Evolutionary conservation across 1,140 invertebrate species (phyloP).

Genomic region (Drosophila melanogaster): Release_6_plus_ISO1_MT NC_004354.4:14098501-14099000

Average conservation of each 20-base stretch:
- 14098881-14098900: too few species aligned
- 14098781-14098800: constrained; percentile 84
- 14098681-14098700: constrained; percentile 33
- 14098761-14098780: constrained; percentile 63
- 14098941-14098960: neutral
- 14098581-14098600: constrained; percentile 7
- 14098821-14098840: constrained; percentile 50
- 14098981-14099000: constrained; percentile 58
- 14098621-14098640: constrained; percentile 83
- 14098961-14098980: neutral
- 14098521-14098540: neutral
- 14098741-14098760: constrained; percentile 52
- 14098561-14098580: too few species aligned
- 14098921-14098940: constrained; percentile 67
- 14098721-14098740: constrained; percentile 13
- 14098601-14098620: constrained; percentile 31
- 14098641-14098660: constrained; percentile 68
- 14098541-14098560: too few species aligned
- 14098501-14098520: too few species aligned
- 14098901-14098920: constrained; percentile 59
- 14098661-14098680: constrained; percentile 23
- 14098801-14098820: constrained; percentile 83
- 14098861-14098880: neutral
- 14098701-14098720: constrained; percentile 11
- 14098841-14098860: constrained; percentile 47